Evolutionary conservation across 2,113 vertebrate genomes (phyloP).

Genomic region (Toxostoma redivivum): DNA sequence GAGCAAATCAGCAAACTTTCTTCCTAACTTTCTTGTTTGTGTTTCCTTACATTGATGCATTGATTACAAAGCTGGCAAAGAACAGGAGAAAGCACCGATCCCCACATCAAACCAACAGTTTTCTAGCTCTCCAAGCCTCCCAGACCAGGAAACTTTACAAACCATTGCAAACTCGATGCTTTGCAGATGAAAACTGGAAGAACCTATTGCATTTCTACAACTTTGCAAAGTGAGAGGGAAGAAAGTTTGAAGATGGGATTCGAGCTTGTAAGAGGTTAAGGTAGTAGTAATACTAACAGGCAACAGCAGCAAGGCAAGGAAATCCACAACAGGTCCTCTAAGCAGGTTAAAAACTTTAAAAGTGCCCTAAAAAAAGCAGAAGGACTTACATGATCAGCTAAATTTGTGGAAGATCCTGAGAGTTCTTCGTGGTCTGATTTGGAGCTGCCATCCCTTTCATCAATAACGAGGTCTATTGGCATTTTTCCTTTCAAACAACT

Average conservation of each 20-base stretch:
- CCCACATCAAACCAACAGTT: constrained; percentile 33
- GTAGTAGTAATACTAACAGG: not conserved
- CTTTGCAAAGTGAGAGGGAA: not conserved
- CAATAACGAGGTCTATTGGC: constrained; percentile 99
- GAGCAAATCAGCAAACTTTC: constrained; percentile 35
- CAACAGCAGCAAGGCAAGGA: not conserved
- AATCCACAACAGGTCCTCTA: not conserved
- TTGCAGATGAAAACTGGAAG: not conserved
- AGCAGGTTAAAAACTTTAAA: not conserved
- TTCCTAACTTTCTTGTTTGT: constrained; percentile 47
- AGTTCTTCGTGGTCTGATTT: constrained; percentile 99
- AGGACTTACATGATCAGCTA: constrained; percentile 97
- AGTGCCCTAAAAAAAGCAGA: not conserved
- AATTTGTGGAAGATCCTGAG: constrained; percentile 98
- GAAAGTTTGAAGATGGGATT: not conserved
- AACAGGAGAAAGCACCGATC: constrained; percentile 14
- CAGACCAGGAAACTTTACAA: constrained; percentile 58
- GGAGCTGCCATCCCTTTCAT: constrained; percentile 97
- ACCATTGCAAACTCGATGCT: not conserved
- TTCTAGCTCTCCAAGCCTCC: constrained; percentile 13
- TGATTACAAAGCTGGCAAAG: constrained; percentile 47
- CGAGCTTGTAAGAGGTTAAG: not conserved
- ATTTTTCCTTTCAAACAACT: constrained; percentile 99
- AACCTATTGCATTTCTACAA: not conserved
- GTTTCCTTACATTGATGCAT: constrained; percentile 5